These are phyloP conservation scores for Cyrtonyx montezumae DNA, from an alignment of 2,113 vertebrate species.

Conservation along the genomic window DNA sequence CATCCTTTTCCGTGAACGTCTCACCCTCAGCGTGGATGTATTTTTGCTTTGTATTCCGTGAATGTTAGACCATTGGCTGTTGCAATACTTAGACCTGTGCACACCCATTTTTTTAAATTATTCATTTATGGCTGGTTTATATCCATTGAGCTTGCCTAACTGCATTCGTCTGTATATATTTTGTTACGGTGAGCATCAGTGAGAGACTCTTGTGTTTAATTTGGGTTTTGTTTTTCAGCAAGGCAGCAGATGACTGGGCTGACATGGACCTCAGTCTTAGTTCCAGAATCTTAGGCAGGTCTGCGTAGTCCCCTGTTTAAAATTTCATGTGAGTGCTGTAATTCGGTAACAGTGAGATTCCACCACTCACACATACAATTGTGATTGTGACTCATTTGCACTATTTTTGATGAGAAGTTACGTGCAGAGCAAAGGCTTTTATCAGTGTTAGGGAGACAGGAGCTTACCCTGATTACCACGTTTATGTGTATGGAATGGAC, in stretches of 20 bases:
- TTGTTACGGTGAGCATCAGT: background rate
- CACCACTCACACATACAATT: background rate
- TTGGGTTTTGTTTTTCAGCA: background rate
- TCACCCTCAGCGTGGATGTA: background rate
- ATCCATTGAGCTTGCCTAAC: background rate
- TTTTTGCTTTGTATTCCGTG: background rate
- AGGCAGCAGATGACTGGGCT: background rate
- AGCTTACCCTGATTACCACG: background rate
- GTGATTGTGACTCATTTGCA: background rate
- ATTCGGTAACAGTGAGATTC: background rate
- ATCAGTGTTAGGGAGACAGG: background rate
- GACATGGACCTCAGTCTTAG: background rate
- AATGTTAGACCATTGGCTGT: background rate
- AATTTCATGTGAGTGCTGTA: background rate
- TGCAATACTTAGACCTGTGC: slow-evolving; percentile 15
- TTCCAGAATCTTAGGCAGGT: background rate
- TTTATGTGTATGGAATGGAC: background rate
- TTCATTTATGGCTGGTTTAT: background rate
- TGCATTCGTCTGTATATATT: background rate
- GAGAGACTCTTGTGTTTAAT: background rate
- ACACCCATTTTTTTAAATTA: background rate
- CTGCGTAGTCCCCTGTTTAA: background rate
- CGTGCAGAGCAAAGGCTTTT: background rate
- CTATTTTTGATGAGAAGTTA: background rate
- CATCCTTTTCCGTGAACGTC: slow-evolving; percentile 2